Percentiles rank a stretch among this genome's conserved stretches.
Evolutionary conservation across 2,797 vertebrate genomes (phyloP).

Genomic region (Myotis myotis): DNA sequence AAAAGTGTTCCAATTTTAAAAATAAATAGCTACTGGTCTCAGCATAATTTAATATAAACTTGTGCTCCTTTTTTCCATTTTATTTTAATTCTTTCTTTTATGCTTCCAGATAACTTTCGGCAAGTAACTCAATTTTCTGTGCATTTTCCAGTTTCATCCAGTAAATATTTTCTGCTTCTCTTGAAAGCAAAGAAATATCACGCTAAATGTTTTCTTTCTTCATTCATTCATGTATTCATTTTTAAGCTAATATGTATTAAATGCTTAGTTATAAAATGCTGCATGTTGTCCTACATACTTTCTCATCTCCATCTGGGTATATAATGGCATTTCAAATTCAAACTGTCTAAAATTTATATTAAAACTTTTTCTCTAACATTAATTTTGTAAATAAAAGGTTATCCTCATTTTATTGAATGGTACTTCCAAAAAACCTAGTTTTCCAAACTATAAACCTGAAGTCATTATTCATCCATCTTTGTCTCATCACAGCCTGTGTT

Average conservation of each 20-base stretch:
- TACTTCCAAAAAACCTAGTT: background rate
- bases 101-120: constrained; percentile 6
- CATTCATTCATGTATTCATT: background rate
- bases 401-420: background rate
- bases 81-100: constrained; percentile 52
- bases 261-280: background rate
- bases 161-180: background rate
- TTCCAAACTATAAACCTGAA: background rate
- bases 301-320: background rate
- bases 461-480: background rate
- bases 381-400: background rate
- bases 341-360: background rate
- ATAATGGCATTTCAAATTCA: background rate
- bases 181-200: background rate
- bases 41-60: constrained; percentile 45
- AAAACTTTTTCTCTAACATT: background rate
- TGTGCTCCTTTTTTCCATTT: constrained; percentile 38
- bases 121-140: constrained; percentile 50
- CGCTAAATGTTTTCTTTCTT: background rate
- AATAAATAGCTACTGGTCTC: constrained; percentile 45
- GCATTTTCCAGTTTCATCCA: background rate
- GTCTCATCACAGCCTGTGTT: background rate
- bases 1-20: constrained; percentile 49
- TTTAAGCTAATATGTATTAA: background rate
- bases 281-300: background rate